A percentile compares a stretch with the other conserved stretches of the same genome.
Evolutionary conservation across 2,797 vertebrate species (phyloP).

Genomic region (Salarias fasciatus): DNA sequence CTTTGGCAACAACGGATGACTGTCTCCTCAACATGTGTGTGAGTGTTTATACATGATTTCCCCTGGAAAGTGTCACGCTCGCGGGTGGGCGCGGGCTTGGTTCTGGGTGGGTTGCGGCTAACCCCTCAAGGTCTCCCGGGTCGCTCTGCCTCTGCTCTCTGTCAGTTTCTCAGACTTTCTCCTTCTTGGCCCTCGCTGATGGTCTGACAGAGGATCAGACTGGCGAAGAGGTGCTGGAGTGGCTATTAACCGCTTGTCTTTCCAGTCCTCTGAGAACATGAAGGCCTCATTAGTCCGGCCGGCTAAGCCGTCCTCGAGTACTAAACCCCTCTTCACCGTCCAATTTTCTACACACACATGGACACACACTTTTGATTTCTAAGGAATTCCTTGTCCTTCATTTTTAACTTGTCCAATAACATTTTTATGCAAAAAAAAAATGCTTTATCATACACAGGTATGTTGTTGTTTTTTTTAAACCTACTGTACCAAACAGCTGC

Average conservation of each 20-base stretch:
- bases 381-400: too few species aligned
- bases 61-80: constrained; percentile 77
- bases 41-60: constrained; percentile 77
- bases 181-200: constrained; percentile 44
- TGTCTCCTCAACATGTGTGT: constrained; percentile 69
- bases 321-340: constrained; percentile 32
- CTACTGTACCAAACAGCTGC: too few species aligned
- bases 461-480: too few species aligned
- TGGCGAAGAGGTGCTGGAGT: constrained; percentile 50
- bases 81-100: constrained; percentile 61
- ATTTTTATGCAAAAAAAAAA: too few species aligned
- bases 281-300: constrained; percentile 68
- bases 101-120: constrained; percentile 76
- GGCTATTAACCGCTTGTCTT: constrained; percentile 67
- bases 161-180: constrained; percentile 64
- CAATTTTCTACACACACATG: not conserved
- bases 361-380: too few species aligned
- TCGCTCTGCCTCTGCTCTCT: constrained; percentile 68
- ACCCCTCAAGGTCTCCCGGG: constrained; percentile 71
- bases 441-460: too few species aligned
- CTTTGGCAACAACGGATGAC: constrained; percentile 65
- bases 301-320: constrained; percentile 62
- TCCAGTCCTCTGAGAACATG: constrained; percentile 57
- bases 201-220: constrained; percentile 46
- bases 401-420: too few species aligned